A percentile compares a stretch with the other conserved stretches of the same genome.
Evolutionary conservation across 2,113 vertebrate species (phyloP).

Genomic region (Ondatra zibethicus): DNA sequence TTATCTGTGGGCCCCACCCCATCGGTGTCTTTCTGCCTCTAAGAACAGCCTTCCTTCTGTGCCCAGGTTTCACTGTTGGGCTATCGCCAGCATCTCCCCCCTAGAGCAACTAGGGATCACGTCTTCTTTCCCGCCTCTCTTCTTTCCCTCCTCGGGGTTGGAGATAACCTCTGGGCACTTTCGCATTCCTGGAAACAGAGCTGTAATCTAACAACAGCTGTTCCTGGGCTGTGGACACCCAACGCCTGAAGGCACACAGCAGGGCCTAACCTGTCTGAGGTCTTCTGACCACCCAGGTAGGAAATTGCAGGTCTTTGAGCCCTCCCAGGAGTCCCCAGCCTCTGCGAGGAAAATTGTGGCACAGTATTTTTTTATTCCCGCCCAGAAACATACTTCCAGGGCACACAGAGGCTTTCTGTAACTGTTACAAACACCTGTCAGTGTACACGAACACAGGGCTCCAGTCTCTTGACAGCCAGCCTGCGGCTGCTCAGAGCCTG

Average conservation of each 20-base stretch:
- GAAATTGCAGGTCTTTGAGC: background rate
- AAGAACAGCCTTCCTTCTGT: conserved; percentile 48
- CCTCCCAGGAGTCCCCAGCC: background rate
- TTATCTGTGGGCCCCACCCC: conserved; percentile 43
- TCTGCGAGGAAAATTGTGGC: background rate
- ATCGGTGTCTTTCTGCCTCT: conserved; percentile 26
- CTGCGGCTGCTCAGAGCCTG: background rate
- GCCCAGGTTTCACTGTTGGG: conserved; percentile 20
- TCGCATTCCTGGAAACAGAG: conserved; percentile 67
- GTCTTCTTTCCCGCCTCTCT: too few relatives aligned
- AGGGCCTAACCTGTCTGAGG: conserved; percentile 16
- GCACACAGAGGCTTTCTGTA: background rate
- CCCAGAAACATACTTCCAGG: conserved; percentile 22
- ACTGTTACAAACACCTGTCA: background rate
- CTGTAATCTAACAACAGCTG: conserved; percentile 38
- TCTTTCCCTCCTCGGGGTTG: conserved; percentile 50
- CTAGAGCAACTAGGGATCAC: background rate
- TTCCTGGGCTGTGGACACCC: background rate
- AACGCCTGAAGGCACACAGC: background rate
- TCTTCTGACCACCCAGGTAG: conserved; percentile 57
- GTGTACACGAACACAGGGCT: background rate
- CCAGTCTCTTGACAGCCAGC: background rate
- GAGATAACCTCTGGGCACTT: conserved; percentile 65
- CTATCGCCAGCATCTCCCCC: conserved; percentile 13
- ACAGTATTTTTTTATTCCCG: conserved; percentile 60